Base-by-base conservation (phyloP, 23 tunicate genomes). In the Clavelina lepadiformis region DNA sequence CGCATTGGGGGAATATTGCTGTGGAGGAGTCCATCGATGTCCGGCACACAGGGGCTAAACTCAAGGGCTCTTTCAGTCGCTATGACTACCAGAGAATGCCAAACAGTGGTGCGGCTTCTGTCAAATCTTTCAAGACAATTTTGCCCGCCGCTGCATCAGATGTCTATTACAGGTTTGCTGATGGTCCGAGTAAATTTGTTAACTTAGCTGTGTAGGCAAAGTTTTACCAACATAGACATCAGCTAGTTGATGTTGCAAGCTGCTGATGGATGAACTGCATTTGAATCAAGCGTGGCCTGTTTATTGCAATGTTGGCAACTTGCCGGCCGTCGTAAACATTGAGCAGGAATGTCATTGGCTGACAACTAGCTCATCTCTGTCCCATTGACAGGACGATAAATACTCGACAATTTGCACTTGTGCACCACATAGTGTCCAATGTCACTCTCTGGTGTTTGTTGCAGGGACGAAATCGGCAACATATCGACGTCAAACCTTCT, bases 1-100 rank as follows among this genome's bases (percentile, higher is more conserved):
- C 98, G 1, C 98, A 93, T 57, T 93, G 98, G 98, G 98, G 98
- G 1, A 86, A 85, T 61, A 85, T 93, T 59, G 94, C 98, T 31
- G 88, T 93, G 18, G 86, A 79, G 51, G 98, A 93, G 45, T 62
- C 66, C 13, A 34, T 93, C 33, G 86, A 85, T 46, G 34, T 93
- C 34, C 65, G 76, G 1, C 98, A 93, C 60, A 85, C 83, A 24
- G 98, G 98, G 1, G 94, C 98, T 1, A 83, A 85, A 34, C 46
- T 93, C 37, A 93, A 83, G 75, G 98, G 98, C 1, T 73, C 94
- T 28, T 93, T 93, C 83, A 83, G 93, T 62, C 37, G 98, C 46
- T 93, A 83, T 36, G 98, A 93, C 74, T 93, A 78, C 68, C 98
- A 93, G 49, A 64, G 98, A 6, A 62, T 51, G 62, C 89, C 83